A percentile compares a stretch with the other conserved stretches of the same genome.
Evolutionary conservation across 2,113 vertebrate species (phyloP).

Genomic region (Sphaerodactylus townsendi): DNA sequence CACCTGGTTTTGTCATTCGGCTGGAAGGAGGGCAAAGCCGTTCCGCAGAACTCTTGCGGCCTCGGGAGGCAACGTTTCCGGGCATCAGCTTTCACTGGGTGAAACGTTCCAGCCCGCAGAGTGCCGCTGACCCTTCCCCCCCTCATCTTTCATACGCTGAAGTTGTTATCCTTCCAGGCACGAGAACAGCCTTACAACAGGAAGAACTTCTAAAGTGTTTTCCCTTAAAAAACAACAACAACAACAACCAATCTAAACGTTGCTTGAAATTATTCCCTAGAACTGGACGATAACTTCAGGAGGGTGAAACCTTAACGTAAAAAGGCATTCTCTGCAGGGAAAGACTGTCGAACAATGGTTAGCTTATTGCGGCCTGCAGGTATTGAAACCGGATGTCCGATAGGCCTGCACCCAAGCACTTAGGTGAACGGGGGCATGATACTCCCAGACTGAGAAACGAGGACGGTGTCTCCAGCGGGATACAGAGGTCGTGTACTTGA

Average conservation of each 20-base stretch:
- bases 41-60: background rate
- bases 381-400: conserved; percentile 19
- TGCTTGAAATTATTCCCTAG: conserved; percentile 22
- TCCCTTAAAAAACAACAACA: background rate
- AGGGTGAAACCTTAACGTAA: conserved; percentile 21
- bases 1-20: background rate
- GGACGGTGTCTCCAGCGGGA: background rate
- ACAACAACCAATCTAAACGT: background rate
- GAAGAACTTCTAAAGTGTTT: conserved; percentile 57
- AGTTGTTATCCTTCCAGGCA: background rate
- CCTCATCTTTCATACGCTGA: background rate
- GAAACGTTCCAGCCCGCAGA: conserved; percentile 15
- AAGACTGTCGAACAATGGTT: background rate
- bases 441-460: conserved; percentile 18
- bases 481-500: fast-evolving
- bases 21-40: background rate
- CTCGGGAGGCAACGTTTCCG: background rate
- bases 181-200: conserved; percentile 24
- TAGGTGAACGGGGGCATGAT: conserved; percentile 45
- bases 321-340: conserved; percentile 29
- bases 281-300: conserved; percentile 71
- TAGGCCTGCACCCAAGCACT: conserved; percentile 51
- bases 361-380: conserved; percentile 1
- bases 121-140: background rate
- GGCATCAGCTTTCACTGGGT: conserved; percentile 24